Base-by-base conservation (phyloP, 1,140 invertebrate species). In the Drosophila eugracilis region DNA sequence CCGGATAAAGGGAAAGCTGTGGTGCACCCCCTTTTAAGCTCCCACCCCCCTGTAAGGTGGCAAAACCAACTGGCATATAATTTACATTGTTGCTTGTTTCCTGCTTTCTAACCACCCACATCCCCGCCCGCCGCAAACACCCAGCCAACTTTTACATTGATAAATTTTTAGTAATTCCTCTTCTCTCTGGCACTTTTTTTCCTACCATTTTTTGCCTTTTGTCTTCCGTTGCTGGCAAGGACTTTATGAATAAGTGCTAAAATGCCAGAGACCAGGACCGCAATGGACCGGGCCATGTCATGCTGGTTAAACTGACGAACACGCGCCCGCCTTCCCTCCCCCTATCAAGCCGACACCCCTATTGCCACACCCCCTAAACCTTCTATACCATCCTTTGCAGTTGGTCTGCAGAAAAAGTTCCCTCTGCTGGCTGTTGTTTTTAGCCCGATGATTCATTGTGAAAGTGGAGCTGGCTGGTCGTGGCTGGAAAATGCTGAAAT, bases 201-300 rank as follows among this genome's bases (percentile, higher is more conserved):
- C 41, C 3, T n/a, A 5, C 4, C 5, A 14, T 24, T 44, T 44
- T 24, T 44, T 45, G 37, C 49, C 47, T 52, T 58, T 55, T 69
- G 48, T 75, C 78, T 78, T 83, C 54, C 69, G 65, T 54, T 47
- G 44, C 60, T 41, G 57, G 70, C 80, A 86, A 89, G 74, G 84
- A 88, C 84, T 90, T 88, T 88, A 90, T 90, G 88, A 90, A 88
- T 88, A 88, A 90, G 88, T 90, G 88, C 88, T 84, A 78, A 90
- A 90, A 90, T 90, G 88, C 78, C 88, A 90, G 83, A 90, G 88
- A 88, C 88, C 88, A 90, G 88, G 88, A 90, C 88, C 88, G 85
- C 89, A 89, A 89, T 83, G 78, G 89, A 80, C 89, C 89, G 73
- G 89, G 81, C 81, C 89, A 91, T 91, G 89, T 91, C 89, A 91